Base-by-base conservation (phyloP, 2,888 invertebrate genomes). In the Chirona hameri region DNA sequence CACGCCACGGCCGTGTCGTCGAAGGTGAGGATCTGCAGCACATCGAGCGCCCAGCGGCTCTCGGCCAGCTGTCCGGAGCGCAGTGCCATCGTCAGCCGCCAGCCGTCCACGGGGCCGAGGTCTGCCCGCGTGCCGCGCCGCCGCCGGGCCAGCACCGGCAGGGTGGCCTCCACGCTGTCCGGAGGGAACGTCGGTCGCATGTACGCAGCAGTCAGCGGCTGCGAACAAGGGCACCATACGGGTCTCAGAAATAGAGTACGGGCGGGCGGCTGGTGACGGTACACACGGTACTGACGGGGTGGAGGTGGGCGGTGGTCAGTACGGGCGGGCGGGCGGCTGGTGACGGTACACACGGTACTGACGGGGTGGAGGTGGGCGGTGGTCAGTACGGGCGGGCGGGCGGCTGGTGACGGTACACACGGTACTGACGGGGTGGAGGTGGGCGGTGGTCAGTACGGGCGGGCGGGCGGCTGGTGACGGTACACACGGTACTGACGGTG, bases 71-170 rank as follows among this genome's bases (percentile, higher is more conserved):
- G 91, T 79, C 98, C 99, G 18, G 97, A 98, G 87, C 98, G 94
- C 87, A 99, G 92, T 86, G 98, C 94, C 99, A 99, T 98, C 91
- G 98, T 95, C 86, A 99, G 92, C 85, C 98, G 92, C 97, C 99
- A 98, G 81, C 98, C 96, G 89, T 99, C 98, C 29, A 98, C 93
- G 82, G 95, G 95, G 86, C 95, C 95, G 84, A 97, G 92, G 89
- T 99, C 98, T 69, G 92, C 90, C 86, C 93, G 92, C 83, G 93
- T 93, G 83, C 84, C 85, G 60, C 96, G 92, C 87, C 95, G 94
- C 85, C 98, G 91, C 88, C 97, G 95, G 87, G 94, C 94, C 79
- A 94, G 90, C 84, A 95, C 92, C 81, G 98, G 97, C 84, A 94
- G 92, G 27, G 95, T 93, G 80, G 96, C 95, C 90, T 99, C 98